A percentile compares a stretch with the other conserved stretches of the same genome.
Conservation (phyloP, 1,140 invertebrate species). For the Drosophila sulfurigaster region DNA sequence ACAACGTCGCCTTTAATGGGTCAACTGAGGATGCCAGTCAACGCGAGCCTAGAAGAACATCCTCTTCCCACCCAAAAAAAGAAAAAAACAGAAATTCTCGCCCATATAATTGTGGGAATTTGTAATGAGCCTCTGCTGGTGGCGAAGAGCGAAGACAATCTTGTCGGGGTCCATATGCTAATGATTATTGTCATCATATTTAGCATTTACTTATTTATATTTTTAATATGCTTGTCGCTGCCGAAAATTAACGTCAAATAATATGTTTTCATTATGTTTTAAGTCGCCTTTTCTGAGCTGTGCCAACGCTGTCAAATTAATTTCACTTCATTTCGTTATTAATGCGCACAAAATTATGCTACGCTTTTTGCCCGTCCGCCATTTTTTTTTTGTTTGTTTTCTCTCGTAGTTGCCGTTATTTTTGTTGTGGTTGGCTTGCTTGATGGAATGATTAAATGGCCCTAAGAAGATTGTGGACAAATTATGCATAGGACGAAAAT, state of each 20-base stretch:
- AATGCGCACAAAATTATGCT: conserved; percentile 58
- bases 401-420: background rate
- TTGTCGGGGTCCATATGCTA: conserved; percentile 45
- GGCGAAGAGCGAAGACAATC: background rate
- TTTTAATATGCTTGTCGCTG: conserved; percentile 53
- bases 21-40: conserved; percentile 21
- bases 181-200: conserved; percentile 64
- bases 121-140: conserved; percentile 36
- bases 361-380: conserved; percentile 23
- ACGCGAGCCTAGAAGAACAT: conserved; percentile 1
- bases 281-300: conserved; percentile 6
- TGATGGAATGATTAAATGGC: conserved; percentile 39
- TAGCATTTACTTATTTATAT: conserved; percentile 54
- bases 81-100: conserved; percentile 19
- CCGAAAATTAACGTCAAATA: conserved; percentile 58
- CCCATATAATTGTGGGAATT: conserved; percentile 51
- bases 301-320: conserved; percentile 51
- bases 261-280: conserved; percentile 67
- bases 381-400: conserved; percentile 14
- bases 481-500: conserved; percentile 46
- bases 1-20: conserved; percentile 24
- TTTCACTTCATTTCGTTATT: conserved; percentile 67
- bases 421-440: conserved; percentile 18
- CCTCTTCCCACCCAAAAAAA: conserved; percentile 2
- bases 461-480: conserved; percentile 25